Evolutionary conservation across 2,113 vertebrate species (phyloP).

Genomic region (Nyctereutes procyonoides): DNA sequence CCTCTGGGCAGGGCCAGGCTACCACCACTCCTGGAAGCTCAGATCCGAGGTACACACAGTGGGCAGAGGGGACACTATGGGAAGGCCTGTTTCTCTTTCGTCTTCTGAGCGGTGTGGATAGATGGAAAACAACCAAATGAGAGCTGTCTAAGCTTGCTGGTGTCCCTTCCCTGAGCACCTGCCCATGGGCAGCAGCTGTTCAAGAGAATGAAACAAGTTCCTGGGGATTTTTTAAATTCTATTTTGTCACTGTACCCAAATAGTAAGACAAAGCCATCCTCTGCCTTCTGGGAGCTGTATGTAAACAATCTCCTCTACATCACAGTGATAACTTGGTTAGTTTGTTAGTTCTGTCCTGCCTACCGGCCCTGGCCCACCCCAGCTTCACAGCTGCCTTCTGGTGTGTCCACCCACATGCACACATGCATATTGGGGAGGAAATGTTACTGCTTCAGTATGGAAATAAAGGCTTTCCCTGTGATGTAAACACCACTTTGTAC

Average conservation of each 20-base stretch:
- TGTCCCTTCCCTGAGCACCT: neutral
- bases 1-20: neutral
- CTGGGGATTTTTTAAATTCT: neutral
- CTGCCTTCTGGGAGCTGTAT: neutral
- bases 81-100: neutral
- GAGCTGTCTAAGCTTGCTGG: neutral
- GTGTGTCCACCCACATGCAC: neutral
- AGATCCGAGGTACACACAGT: rapidly evolving
- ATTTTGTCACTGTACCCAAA: neutral
- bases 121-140: neutral
- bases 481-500: neutral
- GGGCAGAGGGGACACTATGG: neutral
- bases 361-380: neutral
- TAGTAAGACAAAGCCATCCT: conserved; percentile 19
- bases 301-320: neutral
- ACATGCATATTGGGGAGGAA: neutral
- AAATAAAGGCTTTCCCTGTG: neutral
- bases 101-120: neutral
- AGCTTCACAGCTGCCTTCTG: neutral
- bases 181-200: neutral
- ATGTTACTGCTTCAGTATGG: neutral
- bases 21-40: rapidly evolving
- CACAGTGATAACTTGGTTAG: neutral
- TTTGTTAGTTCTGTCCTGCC: neutral
- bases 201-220: neutral